phyloP scores from a whole-genome alignment of 2,113 vertebrate species.

The Furnarius figulus region DNA sequence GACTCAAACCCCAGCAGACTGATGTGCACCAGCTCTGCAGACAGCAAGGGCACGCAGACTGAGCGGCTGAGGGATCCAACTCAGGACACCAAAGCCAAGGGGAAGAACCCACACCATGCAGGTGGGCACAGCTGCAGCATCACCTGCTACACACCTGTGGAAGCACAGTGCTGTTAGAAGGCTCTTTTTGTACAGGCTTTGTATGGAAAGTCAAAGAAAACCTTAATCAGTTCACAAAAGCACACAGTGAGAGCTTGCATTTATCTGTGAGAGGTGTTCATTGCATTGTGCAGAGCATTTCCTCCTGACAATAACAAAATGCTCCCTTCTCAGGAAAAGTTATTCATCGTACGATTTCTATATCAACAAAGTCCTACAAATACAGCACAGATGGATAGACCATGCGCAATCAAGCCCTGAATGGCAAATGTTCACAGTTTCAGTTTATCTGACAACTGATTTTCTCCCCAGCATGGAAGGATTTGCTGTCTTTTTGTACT shows the following conservation, averaged over 20 bases:
- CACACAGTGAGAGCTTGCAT: neutral
- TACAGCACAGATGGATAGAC: neutral
- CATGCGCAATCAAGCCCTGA: neutral
- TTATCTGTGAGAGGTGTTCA: neutral
- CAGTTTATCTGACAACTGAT: constrained; percentile 27
- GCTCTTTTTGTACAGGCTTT: neutral
- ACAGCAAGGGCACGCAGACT: neutral
- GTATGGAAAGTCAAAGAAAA: neutral
- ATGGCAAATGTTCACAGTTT: constrained; percentile 19
- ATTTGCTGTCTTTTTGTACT: neutral
- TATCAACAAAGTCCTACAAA: neutral
- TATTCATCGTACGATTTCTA: neutral
- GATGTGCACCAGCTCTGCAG: neutral
- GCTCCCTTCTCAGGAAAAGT: neutral
- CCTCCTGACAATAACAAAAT: neutral
- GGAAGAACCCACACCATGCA: fast-evolving
- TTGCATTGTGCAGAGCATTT: neutral
- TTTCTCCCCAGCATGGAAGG: neutral
- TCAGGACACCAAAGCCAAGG: fast-evolving
- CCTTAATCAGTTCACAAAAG: neutral
- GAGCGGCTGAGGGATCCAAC: neutral
- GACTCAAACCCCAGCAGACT: neutral
- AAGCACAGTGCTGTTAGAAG: neutral
- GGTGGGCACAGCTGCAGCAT: neutral
- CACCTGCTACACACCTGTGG: fast-evolving